Evolutionary conservation across 2,113 vertebrate genomes (phyloP), one percentile per base, ranked within the genome.

Genomic region (Macrotus californicus): DNA sequence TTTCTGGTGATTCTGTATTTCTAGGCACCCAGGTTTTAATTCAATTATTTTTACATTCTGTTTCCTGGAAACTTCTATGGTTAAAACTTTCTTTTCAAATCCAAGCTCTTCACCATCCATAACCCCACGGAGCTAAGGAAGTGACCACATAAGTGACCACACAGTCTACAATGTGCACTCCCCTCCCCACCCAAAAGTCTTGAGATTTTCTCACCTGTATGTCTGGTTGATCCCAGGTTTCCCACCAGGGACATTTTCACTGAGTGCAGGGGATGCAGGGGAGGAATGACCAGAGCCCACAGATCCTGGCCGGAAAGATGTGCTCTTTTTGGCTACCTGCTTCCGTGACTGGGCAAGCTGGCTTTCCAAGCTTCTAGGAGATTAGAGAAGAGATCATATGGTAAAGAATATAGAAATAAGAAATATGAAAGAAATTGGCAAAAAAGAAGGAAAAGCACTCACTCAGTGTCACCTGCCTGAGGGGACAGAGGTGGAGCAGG

Each of bases 241-340:
- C 24, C 97, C 98, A 0, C 52, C n/a, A 0, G 86, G 43, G 0
- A 90, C 11, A 0, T 59, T 18, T 1, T 99, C 98, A 0, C 95
- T 90, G 0, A 98, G 98, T 73, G 97, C 67, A 0, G 98, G 98
- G 0, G 96, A 98, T 0, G 98, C 91, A 0, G 98, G 98, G 0
- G 98, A 98, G 0, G 98, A 98, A 7, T 98, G 98, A 0, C 97
- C 98, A 0, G 98, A 98, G 54, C 98, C 97, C 89, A 95, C 98
- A 3, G 98, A 99, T 98, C 98, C 96, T 5, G 98, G 98, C 0
- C 98, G 98, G 59, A 99, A 98, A 50, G 99, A 99, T 0, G 99
- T 99, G 94, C 99, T 99, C 96, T 99, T 99, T 98, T 99, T 99
- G 66, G 99, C 99, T 98, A 99, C 99, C 96, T 99, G 99, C 96